Percentiles rank a stretch among this genome's conserved stretches.
Evolutionary conservation across 2,888 invertebrate species (phyloP).

Genomic region (Ennomos quercinarius): DNA sequence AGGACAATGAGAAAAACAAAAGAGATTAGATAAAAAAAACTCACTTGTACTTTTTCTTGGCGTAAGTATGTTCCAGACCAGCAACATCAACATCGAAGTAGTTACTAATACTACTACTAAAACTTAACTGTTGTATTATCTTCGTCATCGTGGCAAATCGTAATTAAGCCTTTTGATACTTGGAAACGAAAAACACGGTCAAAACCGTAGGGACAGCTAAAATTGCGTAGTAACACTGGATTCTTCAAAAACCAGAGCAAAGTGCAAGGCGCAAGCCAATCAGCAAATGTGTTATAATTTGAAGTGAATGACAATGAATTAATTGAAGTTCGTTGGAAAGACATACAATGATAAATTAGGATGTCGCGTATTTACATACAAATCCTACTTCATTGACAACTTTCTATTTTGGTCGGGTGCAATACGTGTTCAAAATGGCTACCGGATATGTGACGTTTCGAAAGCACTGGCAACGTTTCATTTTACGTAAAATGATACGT

Average conservation of each 20-base stretch:
- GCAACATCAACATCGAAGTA: conserved; percentile 68
- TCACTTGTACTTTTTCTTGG: conserved; percentile 68
- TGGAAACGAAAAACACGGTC: conserved; percentile 70
- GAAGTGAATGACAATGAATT: conserved; percentile 46
- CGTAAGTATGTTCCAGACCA: conserved; percentile 60
- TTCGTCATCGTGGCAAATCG: conserved; percentile 82
- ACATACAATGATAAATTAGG: conserved; percentile 39
- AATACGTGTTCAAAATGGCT: conserved; percentile 70
- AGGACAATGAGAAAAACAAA: conserved; percentile 17
- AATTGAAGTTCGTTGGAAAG: conserved; percentile 53
- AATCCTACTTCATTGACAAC: conserved; percentile 40
- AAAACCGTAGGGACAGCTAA: conserved; percentile 60
- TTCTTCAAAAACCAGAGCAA: conserved; percentile 49
- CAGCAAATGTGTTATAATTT: no score
- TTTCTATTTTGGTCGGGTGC: conserved; percentile 62
- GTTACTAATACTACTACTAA: conserved; percentile 84
- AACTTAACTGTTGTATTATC: conserved; percentile 83
- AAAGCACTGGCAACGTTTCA: conserved; percentile 31
- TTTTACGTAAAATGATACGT: conserved; percentile 3
- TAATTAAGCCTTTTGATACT: conserved; percentile 78
- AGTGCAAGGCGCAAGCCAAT: conserved; percentile 35
- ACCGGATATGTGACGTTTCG: conserved; percentile 72
- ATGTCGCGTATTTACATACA: conserved; percentile 49
- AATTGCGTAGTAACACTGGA: conserved; percentile 63
- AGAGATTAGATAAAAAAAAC: conserved; percentile 46